phyloP scores from a whole-genome alignment of 2,888 invertebrate genomes.

The Agrochola litura region DNA sequence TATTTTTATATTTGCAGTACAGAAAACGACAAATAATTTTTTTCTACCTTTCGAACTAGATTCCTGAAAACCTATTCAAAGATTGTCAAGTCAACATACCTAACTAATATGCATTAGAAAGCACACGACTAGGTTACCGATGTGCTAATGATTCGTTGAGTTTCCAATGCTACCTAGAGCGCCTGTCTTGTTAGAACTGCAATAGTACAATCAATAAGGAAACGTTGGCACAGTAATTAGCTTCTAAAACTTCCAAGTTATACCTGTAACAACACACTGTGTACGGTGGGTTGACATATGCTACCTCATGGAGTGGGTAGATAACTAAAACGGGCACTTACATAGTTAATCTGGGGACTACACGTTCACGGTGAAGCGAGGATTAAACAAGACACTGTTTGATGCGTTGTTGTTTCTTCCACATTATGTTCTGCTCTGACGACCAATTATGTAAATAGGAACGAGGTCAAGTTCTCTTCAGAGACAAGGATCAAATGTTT shows the following conservation, averaged over 20 bases:
- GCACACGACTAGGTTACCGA: neutral
- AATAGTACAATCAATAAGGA: constrained; percentile 7
- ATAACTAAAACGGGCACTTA: constrained; percentile 27
- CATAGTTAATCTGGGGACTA: constrained; percentile 35
- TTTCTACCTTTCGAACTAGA: neutral
- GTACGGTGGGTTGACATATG: neutral
- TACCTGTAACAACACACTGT: constrained; percentile 3
- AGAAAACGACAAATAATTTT: neutral
- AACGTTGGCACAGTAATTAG: neutral
- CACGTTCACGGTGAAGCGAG: constrained; percentile 12
- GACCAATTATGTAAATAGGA: constrained; percentile 23
- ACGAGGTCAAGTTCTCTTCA: constrained; percentile 45
- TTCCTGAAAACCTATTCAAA: neutral
- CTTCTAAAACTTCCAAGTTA: neutral
- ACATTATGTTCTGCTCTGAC: constrained; percentile 20
- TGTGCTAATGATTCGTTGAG: neutral
- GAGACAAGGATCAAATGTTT: constrained; percentile 5
- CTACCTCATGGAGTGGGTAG: neutral
- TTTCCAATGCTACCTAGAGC: neutral
- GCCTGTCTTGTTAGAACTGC: constrained; percentile 11
- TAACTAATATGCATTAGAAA: constrained; percentile 6
- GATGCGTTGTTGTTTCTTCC: constrained; percentile 22
- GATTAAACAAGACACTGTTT: constrained; percentile 23
- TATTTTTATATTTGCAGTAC: neutral
- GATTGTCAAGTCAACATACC: no score